Conservation (phyloP, 2,113 vertebrate genomes). For the Zapus hudsonius region DNA sequence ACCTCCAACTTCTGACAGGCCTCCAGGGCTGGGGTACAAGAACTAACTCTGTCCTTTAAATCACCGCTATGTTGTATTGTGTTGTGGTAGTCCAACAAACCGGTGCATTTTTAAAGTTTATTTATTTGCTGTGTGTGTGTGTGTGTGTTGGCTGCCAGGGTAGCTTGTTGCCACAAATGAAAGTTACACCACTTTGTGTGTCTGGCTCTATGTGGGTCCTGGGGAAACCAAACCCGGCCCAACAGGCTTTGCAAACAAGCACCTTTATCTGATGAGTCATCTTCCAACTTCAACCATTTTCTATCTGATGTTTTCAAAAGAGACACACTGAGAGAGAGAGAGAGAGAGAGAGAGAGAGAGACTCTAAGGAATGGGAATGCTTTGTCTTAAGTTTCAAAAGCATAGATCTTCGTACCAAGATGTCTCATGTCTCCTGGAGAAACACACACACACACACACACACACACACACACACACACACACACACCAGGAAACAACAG, state of each 20-base stretch:
- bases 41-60: background rate
- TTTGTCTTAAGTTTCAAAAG: background rate
- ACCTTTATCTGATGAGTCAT: too few species aligned
- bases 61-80: background rate
- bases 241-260: too few species aligned
- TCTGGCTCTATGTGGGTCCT: too few species aligned
- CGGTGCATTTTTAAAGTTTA: background rate
- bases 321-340: too few species aligned
- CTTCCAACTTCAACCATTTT: background rate
- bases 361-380: background rate
- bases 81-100: background rate
- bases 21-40: background rate
- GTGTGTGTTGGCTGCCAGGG: too few species aligned
- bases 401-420: background rate
- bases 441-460: background rate
- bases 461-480: background rate
- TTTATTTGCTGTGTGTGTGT: too few species aligned
- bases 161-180: too few species aligned
- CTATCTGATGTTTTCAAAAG: background rate
- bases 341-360: too few species aligned
- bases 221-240: too few species aligned
- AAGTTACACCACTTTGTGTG: too few species aligned
- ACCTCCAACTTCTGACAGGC: background rate
- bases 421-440: background rate
- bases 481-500: background rate